phyloP scores from a whole-genome alignment of 2,888 invertebrate genomes.

The Crioceris asparagi region DNA sequence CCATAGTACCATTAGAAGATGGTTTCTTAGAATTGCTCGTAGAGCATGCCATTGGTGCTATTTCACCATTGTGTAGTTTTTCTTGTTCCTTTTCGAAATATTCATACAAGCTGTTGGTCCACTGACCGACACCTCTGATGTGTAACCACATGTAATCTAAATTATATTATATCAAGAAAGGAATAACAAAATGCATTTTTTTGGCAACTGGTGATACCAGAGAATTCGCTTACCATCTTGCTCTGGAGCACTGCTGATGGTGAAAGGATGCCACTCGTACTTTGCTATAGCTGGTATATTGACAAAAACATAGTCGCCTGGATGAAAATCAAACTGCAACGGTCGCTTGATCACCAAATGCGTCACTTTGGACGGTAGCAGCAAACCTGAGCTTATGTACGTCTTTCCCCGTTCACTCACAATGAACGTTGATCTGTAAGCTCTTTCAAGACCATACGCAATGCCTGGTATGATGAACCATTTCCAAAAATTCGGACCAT shows the following conservation, averaged over 20 bases:
- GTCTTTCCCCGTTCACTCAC: slow-evolving; percentile 73
- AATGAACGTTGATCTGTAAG: slow-evolving; percentile 51
- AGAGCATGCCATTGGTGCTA: slow-evolving; percentile 30
- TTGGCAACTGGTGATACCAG: no score
- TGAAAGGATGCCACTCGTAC: slow-evolving; percentile 96
- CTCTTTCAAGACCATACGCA: slow-evolving; percentile 67
- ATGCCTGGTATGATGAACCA: slow-evolving; percentile 82
- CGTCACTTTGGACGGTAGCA: slow-evolving; percentile 82
- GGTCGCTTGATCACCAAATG: slow-evolving; percentile 85
- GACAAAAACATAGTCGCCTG: slow-evolving; percentile 90
- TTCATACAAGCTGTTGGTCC: slow-evolving; percentile 80
- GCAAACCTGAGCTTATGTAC: slow-evolving; percentile 76
- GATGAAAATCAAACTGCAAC: slow-evolving; percentile 73
- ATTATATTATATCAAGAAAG: no score
- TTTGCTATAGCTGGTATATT: slow-evolving; percentile 85
- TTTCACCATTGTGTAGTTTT: slow-evolving; percentile 56
- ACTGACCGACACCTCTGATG: slow-evolving; percentile 85
- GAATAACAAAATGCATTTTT: no score
- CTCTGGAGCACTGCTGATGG: slow-evolving; percentile 91
- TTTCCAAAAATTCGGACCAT: slow-evolving; percentile 91
- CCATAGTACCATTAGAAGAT: slow-evolving; percentile 26
- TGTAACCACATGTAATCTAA: slow-evolving; percentile 87
- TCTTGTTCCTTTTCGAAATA: slow-evolving; percentile 79
- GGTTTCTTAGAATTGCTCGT: slow-evolving; percentile 20
- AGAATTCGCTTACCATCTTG: slow-evolving; percentile 73